Evolutionary conservation across 2,113 vertebrate genomes (phyloP).

Genomic region (Cyanoramphus novaezelandiae): DNA sequence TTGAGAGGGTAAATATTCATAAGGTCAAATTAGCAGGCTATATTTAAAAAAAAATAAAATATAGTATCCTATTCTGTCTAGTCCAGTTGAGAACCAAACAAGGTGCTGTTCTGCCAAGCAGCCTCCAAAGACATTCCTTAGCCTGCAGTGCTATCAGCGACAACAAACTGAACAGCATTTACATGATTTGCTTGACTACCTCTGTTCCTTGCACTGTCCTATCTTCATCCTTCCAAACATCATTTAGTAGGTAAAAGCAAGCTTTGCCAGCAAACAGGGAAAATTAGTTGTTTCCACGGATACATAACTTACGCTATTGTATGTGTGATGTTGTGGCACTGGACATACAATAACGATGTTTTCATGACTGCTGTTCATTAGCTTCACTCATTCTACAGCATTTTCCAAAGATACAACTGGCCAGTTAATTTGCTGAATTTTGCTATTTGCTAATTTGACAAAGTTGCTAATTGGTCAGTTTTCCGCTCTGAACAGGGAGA

Average conservation of each 20-base stretch:
- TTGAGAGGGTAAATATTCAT: not conserved
- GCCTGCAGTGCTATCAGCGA: not conserved
- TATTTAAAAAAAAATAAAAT: too few species aligned
- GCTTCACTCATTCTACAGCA: not conserved
- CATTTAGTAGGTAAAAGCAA: not conserved
- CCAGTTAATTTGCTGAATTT: not conserved
- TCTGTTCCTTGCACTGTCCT: not conserved
- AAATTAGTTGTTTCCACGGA: not conserved
- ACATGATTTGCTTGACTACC: not conserved
- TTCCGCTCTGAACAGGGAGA: not conserved
- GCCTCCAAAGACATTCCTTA: not conserved
- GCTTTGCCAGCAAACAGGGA: not conserved
- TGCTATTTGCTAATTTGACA: not conserved
- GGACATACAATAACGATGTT: not conserved
- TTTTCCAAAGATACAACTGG: accelerated
- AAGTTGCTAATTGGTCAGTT: not conserved
- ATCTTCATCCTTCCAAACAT: not conserved
- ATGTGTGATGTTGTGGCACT: not conserved
- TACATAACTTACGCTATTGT: not conserved
- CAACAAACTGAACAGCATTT: not conserved
- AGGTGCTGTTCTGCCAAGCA: not conserved
- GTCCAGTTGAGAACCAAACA: not conserved
- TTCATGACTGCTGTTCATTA: not conserved
- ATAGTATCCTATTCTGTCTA: not conserved
- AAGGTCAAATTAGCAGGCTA: not conserved